Conservation (phyloP, 2,113 vertebrate genomes). For the Callipepla squamata region DNA sequence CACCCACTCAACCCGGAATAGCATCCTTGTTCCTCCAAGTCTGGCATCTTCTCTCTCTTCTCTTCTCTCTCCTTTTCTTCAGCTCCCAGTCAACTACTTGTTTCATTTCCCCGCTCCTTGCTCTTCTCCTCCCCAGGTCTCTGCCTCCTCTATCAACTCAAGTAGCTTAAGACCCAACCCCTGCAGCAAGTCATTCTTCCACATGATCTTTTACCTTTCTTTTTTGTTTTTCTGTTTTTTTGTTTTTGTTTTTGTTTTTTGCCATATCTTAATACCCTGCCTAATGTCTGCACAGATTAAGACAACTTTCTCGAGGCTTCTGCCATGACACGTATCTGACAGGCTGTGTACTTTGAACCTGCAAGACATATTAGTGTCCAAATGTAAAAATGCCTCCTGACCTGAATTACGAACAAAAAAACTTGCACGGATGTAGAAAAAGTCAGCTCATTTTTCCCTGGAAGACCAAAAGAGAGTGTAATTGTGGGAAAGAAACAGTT, state of each 20-base stretch:
- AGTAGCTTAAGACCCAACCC: neutral
- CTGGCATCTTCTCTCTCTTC: constrained; percentile 6
- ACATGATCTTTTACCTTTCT: neutral
- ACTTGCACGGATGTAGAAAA: neutral
- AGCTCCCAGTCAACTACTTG: neutral
- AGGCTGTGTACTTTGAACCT: neutral
- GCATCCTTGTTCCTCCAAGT: neutral
- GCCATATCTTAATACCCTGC: neutral
- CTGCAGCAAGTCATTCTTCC: neutral
- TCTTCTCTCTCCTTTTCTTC: neutral
- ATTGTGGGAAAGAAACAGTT: neutral
- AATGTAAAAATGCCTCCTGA: neutral
- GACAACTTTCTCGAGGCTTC: neutral
- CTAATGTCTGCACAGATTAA: neutral
- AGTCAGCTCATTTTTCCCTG: rapidly evolving
- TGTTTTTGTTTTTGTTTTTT: neutral
- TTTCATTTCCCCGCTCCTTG: neutral
- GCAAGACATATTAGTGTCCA: neutral
- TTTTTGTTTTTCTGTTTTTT: neutral
- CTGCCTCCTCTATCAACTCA: neutral
- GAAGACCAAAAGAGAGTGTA: neutral
- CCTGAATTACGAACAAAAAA: neutral
- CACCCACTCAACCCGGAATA: constrained; percentile 48
- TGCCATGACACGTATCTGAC: neutral
- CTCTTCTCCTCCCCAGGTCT: neutral